Conservation (phyloP, 2,797 vertebrate species). For the Percopsis omiscomaycus region DNA sequence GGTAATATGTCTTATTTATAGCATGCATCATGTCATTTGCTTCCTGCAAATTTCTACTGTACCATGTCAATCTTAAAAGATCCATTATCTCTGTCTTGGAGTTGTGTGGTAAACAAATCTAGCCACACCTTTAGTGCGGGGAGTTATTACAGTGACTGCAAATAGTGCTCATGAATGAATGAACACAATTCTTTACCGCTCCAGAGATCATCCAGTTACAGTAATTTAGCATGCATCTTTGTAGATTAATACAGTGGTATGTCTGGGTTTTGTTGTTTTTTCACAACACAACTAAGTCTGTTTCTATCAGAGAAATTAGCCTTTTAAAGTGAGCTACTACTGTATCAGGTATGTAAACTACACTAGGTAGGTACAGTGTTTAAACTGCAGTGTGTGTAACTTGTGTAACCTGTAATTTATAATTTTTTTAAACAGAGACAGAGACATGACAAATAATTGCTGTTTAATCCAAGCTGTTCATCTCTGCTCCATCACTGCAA, state of each 20-base stretch:
- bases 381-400: background rate
- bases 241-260: background rate
- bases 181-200: background rate
- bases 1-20: conserved; percentile 50
- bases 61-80: conserved; percentile 1
- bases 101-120: background rate
- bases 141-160: background rate
- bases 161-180: background rate
- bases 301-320: conserved; percentile 4
- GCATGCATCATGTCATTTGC: conserved; percentile 9
- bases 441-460: background rate
- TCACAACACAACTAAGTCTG: conserved; percentile 1
- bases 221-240: background rate
- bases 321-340: background rate
- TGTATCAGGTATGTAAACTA: background rate
- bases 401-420: too few species aligned
- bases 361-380: background rate
- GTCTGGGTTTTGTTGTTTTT: background rate
- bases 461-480: conserved; percentile 9
- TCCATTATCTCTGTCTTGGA: background rate
- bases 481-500: conserved; percentile 23
- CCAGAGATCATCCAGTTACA: background rate
- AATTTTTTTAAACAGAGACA: background rate
- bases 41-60: background rate
- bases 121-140: background rate